Evolutionary conservation across 2,113 vertebrate species (phyloP).

Genomic region (Trichechus manatus): DNA sequence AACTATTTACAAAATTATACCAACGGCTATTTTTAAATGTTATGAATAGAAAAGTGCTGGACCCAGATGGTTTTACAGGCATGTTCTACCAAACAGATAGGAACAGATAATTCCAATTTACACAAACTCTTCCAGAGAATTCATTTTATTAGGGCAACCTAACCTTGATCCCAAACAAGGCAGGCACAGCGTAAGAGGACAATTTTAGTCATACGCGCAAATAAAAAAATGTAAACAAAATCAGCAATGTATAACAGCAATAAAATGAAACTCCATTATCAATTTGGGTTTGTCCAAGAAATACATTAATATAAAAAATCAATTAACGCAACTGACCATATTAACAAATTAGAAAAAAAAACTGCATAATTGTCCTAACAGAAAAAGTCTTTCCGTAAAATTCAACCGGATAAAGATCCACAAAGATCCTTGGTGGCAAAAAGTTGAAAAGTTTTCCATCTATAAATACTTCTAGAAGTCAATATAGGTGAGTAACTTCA

Average conservation of each 20-base stretch:
- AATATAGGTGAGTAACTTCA: not conserved
- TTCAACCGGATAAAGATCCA: not conserved
- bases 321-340: not conserved
- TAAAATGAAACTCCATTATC: not conserved
- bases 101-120: constrained; percentile 65
- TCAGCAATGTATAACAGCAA: constrained; percentile 27
- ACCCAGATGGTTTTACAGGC: not conserved
- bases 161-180: constrained; percentile 64
- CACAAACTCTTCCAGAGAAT: constrained; percentile 43
- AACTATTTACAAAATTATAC: constrained; percentile 1
- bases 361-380: not conserved
- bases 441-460: not conserved
- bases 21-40: constrained; percentile 25
- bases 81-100: constrained; percentile 58
- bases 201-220: not conserved
- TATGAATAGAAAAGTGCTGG: not conserved
- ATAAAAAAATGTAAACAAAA: constrained; percentile 57
- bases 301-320: constrained; percentile 23
- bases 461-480: constrained; percentile 44
- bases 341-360: not conserved
- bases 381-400: constrained; percentile 22
- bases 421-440: not conserved
- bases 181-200: not conserved
- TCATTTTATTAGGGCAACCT: constrained; percentile 68
- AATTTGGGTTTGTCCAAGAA: constrained; percentile 34